These are phyloP conservation scores for Erpetoichthys calabaricus DNA, from an alignment of 2,797 vertebrate genomes.

Conservation along the genomic window DNA sequence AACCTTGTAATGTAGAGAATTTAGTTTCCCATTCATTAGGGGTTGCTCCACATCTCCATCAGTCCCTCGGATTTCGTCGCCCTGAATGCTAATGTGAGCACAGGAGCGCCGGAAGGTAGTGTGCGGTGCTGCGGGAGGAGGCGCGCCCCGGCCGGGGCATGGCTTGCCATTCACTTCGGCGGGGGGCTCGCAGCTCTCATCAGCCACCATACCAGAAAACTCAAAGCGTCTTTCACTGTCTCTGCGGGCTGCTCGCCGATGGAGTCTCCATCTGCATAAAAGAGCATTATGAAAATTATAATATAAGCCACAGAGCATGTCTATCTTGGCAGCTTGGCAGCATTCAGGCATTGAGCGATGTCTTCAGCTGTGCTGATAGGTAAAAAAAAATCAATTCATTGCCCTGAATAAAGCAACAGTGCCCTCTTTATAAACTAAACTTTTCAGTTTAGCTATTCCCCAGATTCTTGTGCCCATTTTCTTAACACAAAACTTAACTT, in stretches of 20 bases:
- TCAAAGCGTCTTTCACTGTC: slow-evolving; percentile 53
- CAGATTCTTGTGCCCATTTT: slow-evolving; percentile 1
- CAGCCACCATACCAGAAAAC: slow-evolving; percentile 34
- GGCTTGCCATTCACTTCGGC: slow-evolving; percentile 48
- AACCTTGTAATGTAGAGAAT: not conserved
- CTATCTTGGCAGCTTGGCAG: slow-evolving; percentile 41
- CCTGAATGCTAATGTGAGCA: slow-evolving; percentile 13
- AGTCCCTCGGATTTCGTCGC: slow-evolving; percentile 9
- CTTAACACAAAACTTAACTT: too few species aligned
- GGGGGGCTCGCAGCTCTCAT: slow-evolving; percentile 40
- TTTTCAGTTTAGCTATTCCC: slow-evolving; percentile 14
- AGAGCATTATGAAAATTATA: slow-evolving; percentile 63
- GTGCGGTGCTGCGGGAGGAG: slow-evolving; percentile 11
- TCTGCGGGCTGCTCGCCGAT: slow-evolving; percentile 54
- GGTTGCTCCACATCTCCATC: slow-evolving; percentile 8
- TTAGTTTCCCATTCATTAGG: slow-evolving; percentile 2
- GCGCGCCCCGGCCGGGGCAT: slow-evolving; percentile 33
- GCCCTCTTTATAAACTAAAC: slow-evolving; percentile 40
- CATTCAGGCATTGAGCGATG: slow-evolving; percentile 47
- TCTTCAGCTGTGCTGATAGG: slow-evolving; percentile 47
- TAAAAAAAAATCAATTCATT: slow-evolving; percentile 50
- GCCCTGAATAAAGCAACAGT: slow-evolving; percentile 45
- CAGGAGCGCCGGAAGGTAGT: slow-evolving; percentile 5
- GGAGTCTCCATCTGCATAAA: slow-evolving; percentile 54
- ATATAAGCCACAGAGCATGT: slow-evolving; percentile 54